Conservation (phyloP, 2,113 vertebrate genomes). For the Steatornis caripensis region DNA sequence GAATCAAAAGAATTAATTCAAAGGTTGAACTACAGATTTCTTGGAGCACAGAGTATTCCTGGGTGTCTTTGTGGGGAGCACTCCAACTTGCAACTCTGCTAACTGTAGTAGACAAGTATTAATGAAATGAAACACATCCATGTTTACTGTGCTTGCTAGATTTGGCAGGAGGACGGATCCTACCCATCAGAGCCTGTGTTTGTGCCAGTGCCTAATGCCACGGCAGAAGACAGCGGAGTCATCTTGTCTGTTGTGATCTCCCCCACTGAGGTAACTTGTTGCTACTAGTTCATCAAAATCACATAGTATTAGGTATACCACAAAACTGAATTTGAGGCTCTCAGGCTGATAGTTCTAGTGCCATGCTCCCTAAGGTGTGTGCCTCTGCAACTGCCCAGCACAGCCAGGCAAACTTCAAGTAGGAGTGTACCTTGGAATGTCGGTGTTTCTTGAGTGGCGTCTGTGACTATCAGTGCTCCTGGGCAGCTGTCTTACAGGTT, state of each 20-base stretch:
- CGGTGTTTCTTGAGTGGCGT: neutral
- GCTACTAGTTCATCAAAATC: neutral
- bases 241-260: slow-evolving; percentile 87
- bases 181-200: slow-evolving; percentile 91
- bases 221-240: slow-evolving; percentile 83
- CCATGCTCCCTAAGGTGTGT: neutral
- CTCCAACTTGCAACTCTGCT: neutral
- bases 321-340: neutral
- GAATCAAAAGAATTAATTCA: neutral
- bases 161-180: slow-evolving; percentile 83
- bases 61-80: neutral
- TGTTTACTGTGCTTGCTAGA: slow-evolving; percentile 57
- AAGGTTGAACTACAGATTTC: neutral
- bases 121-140: neutral
- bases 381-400: neutral
- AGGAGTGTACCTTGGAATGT: neutral
- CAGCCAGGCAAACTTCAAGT: neutral
- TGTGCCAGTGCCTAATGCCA: slow-evolving; percentile 77
- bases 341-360: neutral
- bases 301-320: neutral
- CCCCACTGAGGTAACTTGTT: slow-evolving; percentile 77
- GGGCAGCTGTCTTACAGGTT: neutral
- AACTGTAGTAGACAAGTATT: neutral
- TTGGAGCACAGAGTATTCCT: neutral
- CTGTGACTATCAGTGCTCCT: neutral